Conservation (phyloP, 2,113 vertebrate genomes). For the Oncorhynchus keta region DNA sequence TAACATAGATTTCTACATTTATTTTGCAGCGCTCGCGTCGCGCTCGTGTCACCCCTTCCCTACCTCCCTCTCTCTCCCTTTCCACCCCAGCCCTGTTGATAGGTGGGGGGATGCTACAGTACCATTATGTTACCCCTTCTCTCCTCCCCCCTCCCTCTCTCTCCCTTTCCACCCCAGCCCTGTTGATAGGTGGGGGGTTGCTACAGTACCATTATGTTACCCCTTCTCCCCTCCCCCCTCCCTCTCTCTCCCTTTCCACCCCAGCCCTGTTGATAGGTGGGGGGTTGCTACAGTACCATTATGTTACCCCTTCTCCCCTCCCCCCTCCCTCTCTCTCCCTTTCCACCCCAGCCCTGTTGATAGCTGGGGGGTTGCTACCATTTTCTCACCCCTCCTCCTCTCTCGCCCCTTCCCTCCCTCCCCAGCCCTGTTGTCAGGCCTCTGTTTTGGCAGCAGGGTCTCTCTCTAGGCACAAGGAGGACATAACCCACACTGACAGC, state of each 20-base stretch:
- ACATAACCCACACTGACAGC: constrained; percentile 98
- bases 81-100: too few species aligned
- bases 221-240: neutral
- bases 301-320: too few species aligned
- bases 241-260: constrained; percentile 33
- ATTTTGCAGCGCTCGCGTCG: too few species aligned
- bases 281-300: too few species aligned
- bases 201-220: constrained; percentile 31
- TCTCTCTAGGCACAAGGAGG: constrained; percentile 89
- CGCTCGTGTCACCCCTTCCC: too few species aligned
- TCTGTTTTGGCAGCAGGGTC: constrained; percentile 66
- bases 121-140: constrained; percentile 9
- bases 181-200: constrained; percentile 40
- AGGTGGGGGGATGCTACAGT: constrained; percentile 49
- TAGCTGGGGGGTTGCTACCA: constrained; percentile 55
- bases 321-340: too few species aligned
- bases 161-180: too few species aligned
- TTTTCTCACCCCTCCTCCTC: neutral
- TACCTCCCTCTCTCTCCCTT: too few species aligned
- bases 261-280: constrained; percentile 63
- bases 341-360: too few species aligned
- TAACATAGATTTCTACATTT: too few species aligned
- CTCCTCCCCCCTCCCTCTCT: too few species aligned
- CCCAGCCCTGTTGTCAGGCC: constrained; percentile 67
- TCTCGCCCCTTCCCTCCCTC: constrained; percentile 26